These are phyloP conservation scores for Philopedon plagiatum DNA, from an alignment of 2,888 invertebrate species.

Conservation along the genomic window DNA sequence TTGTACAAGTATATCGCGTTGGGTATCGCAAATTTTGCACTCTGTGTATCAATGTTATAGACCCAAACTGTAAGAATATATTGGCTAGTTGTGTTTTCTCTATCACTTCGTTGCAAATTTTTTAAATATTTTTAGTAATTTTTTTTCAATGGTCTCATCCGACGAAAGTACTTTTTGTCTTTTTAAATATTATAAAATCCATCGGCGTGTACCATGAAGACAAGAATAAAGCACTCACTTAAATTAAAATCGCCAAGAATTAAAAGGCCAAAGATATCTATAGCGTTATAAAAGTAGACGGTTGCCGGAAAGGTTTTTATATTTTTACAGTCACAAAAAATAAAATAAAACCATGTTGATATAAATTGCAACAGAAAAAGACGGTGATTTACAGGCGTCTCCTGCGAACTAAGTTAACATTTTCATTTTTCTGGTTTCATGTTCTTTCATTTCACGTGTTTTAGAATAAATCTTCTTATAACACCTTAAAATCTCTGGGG, in stretches of 20 bases:
- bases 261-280: constrained; percentile 48
- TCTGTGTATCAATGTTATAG: too few species aligned
- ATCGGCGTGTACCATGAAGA: constrained; percentile 34
- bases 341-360: constrained; percentile 42
- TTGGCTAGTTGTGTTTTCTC: too few species aligned
- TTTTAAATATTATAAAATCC: constrained; percentile 43
- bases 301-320: constrained; percentile 29
- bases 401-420: constrained; percentile 39
- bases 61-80: too few species aligned
- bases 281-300: constrained; percentile 42
- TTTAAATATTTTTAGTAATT: too few species aligned
- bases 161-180: background rate
- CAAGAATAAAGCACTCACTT: constrained; percentile 47
- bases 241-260: constrained; percentile 47
- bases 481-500: constrained; percentile 33
- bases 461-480: constrained; percentile 45
- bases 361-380: constrained; percentile 46
- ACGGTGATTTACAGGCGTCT: constrained; percentile 43
- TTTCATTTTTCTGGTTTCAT: constrained; percentile 46
- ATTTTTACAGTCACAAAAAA: constrained; percentile 34
- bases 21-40: too few species aligned
- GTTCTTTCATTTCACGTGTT: constrained; percentile 43
- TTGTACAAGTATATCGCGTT: too few species aligned
- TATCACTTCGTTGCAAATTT: too few species aligned
- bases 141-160: too few species aligned